These are phyloP conservation scores for Drymodes brunneopygia DNA, from an alignment of 2,113 vertebrate genomes.

Conservation along the genomic window DNA sequence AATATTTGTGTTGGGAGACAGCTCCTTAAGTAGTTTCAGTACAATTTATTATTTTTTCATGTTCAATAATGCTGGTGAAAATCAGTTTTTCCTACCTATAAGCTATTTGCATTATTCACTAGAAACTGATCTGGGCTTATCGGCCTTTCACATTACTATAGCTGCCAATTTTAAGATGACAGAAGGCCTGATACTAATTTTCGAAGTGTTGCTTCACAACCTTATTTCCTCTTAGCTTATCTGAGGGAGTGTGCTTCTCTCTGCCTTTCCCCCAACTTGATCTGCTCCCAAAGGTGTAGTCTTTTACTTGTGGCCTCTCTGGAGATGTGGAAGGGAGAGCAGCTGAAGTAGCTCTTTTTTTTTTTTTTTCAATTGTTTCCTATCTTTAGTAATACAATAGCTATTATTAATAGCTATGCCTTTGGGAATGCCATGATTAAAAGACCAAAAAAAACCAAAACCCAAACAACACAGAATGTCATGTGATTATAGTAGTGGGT, in stretches of 20 bases:
- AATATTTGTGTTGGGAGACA: neutral
- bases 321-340: neutral
- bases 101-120: neutral
- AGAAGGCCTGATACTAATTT: neutral
- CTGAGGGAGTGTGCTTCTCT: neutral
- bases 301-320: neutral
- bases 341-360: neutral
- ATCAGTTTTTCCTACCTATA: neutral
- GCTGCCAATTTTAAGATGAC: neutral
- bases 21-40: neutral
- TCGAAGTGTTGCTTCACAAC: neutral
- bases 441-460: rapidly evolving
- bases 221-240: neutral
- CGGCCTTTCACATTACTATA: neutral
- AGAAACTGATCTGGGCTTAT: neutral
- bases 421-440: neutral
- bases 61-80: neutral
- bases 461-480: neutral
- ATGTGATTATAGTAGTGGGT: neutral
- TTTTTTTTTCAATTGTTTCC: neutral
- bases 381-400: neutral
- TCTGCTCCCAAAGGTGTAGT: neutral
- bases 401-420: neutral
- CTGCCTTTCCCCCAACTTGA: rapidly evolving
- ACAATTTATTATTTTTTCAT: neutral